Evolutionary conservation across 2,888 invertebrate genomes (phyloP), one percentile per base, ranked within the genome.

Genomic region (Drosophila mettleri): DNA sequence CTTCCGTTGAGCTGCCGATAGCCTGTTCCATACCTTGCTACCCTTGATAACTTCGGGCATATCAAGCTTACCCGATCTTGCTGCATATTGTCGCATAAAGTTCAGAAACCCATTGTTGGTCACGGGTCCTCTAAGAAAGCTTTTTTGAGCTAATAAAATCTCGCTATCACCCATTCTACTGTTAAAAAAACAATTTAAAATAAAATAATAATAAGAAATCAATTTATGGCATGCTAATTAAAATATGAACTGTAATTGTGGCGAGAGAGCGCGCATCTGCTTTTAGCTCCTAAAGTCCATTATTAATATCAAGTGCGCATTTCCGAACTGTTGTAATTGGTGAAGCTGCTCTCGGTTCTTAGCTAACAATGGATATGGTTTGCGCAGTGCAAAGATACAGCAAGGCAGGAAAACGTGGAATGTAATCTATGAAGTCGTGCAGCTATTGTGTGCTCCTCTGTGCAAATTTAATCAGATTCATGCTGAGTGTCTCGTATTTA

Each of bases 241-340:
- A n/a, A n/a, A n/a, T n/a, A n/a, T n/a, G n/a, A n/a, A n/a, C n/a
- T n/a, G n/a, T n/a, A n/a, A n/a, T n/a, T n/a, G n/a, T n/a, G n/a
- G n/a, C n/a, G n/a, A n/a, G n/a, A 29, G 10, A 29, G 1, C 3
- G 53, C 48, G 53, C 41, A 53, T 12, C 49, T 20, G 34, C 54
- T 18, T 22, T 16, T 14, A 55, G 77, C 84, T 60, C 53, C 71
- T 62, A 58, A 76, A 76, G 72, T 72, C 77, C 84, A 83, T 80
- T 83, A 78, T 78, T 78, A 78, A 78, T 83, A 83, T 83, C 78
- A 24, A 24, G 34, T 29, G 54, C 63, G 55, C 61, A 4, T 81
- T 81, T 55, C 34, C n/a, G 43, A 61, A 64, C 74, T 73, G 69
- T 65, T 69, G n/a, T 61, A 55, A 64, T 75, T 69, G 76, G 45